Evolutionary conservation across 2,113 vertebrate species (phyloP), one percentile per base, ranked within the genome.

Genomic region (Spilogale gracilis): DNA sequence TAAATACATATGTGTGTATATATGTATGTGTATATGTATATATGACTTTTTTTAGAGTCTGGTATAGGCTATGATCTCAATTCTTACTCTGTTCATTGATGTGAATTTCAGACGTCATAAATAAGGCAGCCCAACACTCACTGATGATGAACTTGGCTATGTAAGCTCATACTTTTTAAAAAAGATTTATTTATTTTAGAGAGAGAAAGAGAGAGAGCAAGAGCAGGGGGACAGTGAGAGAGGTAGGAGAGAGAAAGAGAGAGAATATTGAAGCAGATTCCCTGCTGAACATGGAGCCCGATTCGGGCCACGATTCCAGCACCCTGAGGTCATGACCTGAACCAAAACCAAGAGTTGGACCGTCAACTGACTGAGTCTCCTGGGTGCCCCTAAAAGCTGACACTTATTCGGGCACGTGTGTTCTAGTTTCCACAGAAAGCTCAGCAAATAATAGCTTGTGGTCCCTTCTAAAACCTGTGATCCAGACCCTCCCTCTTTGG

Each of bases 371-470:
- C 32, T 69, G 67, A 69, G 67, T 16, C 67, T 38, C 32, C 67
- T 0, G 1, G 7, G 67, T 3, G 17, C n/a, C 67, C 32, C 8
- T 48, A 38, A n/a, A 95, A 82, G 23, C 58, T 78, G 63, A 92
- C 89, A 94, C 38, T 95, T 81, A 91, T 45, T 92, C 78, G 89
- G 56, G 56, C 27, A 54, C 18, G 63, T 61, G 17, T 84, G 50
- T 84, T 89, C 48, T n/a, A 74, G 61, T n/a, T 94, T 92, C 54
- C 71, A 23, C 38, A 56, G 93, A 79, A 95, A 89, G n/a, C 50
- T 89, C 23, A 71, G 65, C 30, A 92, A 94, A 97, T 89, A 50
- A 50, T 16, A 89, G 21, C 67, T 30, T 80, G 14, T 16, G 25
- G 25, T 85, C 11, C 25, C 16, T 86, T 90, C 45, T 5, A 32